Evolutionary conservation across 2,888 invertebrate genomes (phyloP).

Genomic region (Rhingia rostrata): DNA sequence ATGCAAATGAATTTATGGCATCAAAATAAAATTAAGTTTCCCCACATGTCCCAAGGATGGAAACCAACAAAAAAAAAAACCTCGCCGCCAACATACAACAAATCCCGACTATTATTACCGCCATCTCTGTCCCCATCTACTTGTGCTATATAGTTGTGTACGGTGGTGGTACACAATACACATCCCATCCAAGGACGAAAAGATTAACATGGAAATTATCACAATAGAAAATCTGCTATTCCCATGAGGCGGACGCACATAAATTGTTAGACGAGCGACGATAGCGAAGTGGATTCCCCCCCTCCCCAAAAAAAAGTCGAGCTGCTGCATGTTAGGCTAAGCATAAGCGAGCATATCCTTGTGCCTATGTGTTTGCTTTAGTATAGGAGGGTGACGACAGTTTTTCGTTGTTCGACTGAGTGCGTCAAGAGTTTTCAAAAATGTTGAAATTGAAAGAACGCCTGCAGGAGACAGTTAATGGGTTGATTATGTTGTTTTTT

Average conservation of each 20-base stretch:
- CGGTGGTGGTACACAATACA: too few species aligned
- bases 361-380: slow-evolving; percentile 23
- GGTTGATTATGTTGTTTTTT: neutral
- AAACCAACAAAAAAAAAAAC: slow-evolving; percentile 2
- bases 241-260: slow-evolving; percentile 57
- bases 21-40: slow-evolving; percentile 63
- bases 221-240: slow-evolving; percentile 68
- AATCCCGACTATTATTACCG: slow-evolving; percentile 52
- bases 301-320: slow-evolving; percentile 19
- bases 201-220: slow-evolving; percentile 74
- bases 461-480: slow-evolving; percentile 32
- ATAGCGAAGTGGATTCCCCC: slow-evolving; percentile 34
- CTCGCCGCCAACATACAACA: neutral
- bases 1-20: slow-evolving; percentile 66
- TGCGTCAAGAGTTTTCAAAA: slow-evolving; percentile 12
- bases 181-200: slow-evolving; percentile 46
- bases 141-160: neutral
- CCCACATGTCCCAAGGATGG: slow-evolving; percentile 9
- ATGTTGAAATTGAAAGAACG: slow-evolving; percentile 8
- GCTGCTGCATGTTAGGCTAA: slow-evolving; percentile 23
- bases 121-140: slow-evolving; percentile 7
- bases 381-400: slow-evolving; percentile 1
- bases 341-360: slow-evolving; percentile 9
- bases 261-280: slow-evolving; percentile 46
- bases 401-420: slow-evolving; percentile 26